Percentiles rank a stretch among this genome's conserved stretches.
Evolutionary conservation across 2,113 vertebrate genomes (phyloP).

Genomic region (Mystacornis crossleyi): DNA sequence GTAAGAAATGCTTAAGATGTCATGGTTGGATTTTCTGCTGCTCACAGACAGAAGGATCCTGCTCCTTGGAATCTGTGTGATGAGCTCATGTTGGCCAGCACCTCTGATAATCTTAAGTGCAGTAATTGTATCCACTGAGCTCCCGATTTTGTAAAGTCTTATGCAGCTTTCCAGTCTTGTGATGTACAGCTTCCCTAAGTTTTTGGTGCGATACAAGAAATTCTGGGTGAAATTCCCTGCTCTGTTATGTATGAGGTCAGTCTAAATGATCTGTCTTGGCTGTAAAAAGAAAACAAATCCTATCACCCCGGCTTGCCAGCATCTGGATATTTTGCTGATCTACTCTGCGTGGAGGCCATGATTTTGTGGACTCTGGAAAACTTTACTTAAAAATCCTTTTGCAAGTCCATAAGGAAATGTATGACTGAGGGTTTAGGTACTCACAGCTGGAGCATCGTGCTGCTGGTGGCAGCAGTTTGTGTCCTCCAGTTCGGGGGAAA

Average conservation of each 20-base stretch:
- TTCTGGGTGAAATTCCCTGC: slow-evolving; percentile 10
- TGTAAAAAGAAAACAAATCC: slow-evolving; percentile 32
- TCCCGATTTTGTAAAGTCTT: not conserved
- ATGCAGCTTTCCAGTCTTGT: not conserved
- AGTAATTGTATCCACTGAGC: not conserved
- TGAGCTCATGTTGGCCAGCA: slow-evolving; percentile 29
- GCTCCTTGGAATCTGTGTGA: not conserved
- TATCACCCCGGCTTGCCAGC: not conserved
- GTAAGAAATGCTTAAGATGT: not conserved
- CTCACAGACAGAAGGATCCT: not conserved
- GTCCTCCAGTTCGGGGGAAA: not conserved
- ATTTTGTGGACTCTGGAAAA: slow-evolving; percentile 38
- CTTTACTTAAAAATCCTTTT: slow-evolving; percentile 29
- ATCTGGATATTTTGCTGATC: not conserved
- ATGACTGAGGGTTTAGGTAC: not conserved
- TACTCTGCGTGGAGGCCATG: fast-evolving
- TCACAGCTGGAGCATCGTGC: not conserved
- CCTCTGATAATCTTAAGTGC: not conserved
- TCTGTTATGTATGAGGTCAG: slow-evolving; percentile 41
- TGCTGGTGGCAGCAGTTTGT: not conserved
- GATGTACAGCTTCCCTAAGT: slow-evolving; percentile 7
- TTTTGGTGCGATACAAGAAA: slow-evolving; percentile 17
- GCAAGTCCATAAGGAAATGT: not conserved
- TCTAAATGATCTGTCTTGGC: slow-evolving; percentile 25
- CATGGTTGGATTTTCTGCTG: not conserved